These are phyloP conservation scores for Pollenia amentaria DNA, from an alignment of 2,888 invertebrate species.

Conservation along the genomic window DNA sequence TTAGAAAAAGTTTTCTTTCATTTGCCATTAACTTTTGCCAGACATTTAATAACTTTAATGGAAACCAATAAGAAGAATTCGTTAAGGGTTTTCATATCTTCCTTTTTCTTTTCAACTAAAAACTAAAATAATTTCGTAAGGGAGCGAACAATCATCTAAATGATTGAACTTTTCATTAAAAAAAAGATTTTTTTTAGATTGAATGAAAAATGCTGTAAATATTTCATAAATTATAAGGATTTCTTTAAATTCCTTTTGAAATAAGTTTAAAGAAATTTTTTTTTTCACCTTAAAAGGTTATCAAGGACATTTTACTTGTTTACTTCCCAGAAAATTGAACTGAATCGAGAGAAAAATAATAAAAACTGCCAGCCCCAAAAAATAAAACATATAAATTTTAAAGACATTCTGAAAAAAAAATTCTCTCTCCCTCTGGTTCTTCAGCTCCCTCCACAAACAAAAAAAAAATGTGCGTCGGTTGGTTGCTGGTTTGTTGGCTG, in stretches of 20 bases:
- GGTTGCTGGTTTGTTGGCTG: background rate
- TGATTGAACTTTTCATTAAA: background rate
- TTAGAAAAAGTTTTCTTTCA: background rate
- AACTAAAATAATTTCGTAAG: background rate
- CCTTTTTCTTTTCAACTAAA: background rate
- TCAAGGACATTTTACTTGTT: slow-evolving; percentile 44
- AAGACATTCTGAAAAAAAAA: slow-evolving; percentile 48
- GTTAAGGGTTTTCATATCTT: background rate
- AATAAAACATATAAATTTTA: slow-evolving; percentile 28
- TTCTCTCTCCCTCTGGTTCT: background rate
- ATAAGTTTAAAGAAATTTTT: background rate
- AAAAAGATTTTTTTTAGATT: background rate
- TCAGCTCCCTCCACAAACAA: background rate
- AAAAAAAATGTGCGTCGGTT: background rate
- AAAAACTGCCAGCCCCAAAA: background rate
- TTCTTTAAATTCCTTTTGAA: background rate
- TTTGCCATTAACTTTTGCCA: slow-evolving; percentile 2
- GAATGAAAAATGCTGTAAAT: background rate
- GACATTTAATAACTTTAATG: slow-evolving; percentile 44
- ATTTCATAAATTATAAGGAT: background rate
- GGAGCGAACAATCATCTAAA: background rate
- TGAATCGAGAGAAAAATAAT: background rate
- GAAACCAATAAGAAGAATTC: background rate
- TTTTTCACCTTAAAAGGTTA: background rate
- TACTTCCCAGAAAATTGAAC: slow-evolving; percentile 1